A percentile compares a stretch with the other conserved stretches of the same genome.
phyloP scores from a whole-genome alignment of 2,888 invertebrate genomes.

The Orgyia antiqua region DNA sequence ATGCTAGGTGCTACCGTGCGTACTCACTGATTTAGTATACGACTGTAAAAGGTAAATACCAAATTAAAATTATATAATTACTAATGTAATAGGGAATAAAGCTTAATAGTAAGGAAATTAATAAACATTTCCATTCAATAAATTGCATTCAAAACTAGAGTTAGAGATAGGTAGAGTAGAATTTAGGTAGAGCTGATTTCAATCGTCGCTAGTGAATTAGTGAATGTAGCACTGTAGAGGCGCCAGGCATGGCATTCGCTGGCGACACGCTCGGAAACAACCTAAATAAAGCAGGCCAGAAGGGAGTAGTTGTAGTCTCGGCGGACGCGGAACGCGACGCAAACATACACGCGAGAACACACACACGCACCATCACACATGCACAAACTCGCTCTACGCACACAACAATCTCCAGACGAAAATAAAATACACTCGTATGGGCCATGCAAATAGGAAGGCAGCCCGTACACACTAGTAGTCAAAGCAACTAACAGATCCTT shows the following conservation, averaged over 20 bases:
- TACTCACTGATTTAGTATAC: no score
- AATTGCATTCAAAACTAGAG: no score
- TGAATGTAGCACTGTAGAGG: no score
- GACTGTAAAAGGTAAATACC: no score
- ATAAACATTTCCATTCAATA: no score
- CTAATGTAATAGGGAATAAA: no score
- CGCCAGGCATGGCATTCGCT: slow-evolving; percentile 27
- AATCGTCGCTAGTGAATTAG: no score
- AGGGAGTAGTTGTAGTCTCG: slow-evolving; percentile 68
- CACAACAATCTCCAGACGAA: slow-evolving; percentile 68
- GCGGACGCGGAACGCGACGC: slow-evolving; percentile 47
- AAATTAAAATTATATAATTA: no score
- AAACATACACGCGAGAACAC: slow-evolving; percentile 29
- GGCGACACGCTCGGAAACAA: slow-evolving; percentile 60
- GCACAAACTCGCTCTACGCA: slow-evolving; percentile 50
- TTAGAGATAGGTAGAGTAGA: no score
- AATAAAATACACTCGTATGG: slow-evolving; percentile 76
- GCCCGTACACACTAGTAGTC: slow-evolving; percentile 56
- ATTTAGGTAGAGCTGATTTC: no score
- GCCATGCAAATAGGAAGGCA: slow-evolving; percentile 76
- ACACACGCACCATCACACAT: slow-evolving; percentile 33
- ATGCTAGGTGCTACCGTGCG: no score
- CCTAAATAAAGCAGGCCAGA: slow-evolving; percentile 70
- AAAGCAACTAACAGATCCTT: slow-evolving; percentile 71
- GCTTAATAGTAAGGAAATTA: no score